Evolutionary conservation across 2,888 invertebrate species (phyloP), one percentile per base, ranked within the genome.

Genomic region (Ephialtes manifestator): DNA sequence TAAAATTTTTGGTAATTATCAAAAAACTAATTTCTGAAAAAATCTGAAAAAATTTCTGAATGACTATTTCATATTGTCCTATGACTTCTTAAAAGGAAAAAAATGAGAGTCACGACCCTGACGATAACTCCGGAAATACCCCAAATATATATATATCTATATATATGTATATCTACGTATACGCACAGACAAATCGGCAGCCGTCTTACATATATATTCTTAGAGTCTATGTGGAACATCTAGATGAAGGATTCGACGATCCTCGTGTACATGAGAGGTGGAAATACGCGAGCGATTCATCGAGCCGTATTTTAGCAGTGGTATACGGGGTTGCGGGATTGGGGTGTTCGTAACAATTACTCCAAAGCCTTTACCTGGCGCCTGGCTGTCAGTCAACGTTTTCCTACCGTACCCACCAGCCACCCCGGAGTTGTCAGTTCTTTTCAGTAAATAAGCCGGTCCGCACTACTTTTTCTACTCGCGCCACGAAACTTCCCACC

Each of bases 341-440:
- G 84, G 86, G 78, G 78, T 82, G 86, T 81, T 86, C 39, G 84
- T 81, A 86, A 86, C 86, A 86, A 86, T 85, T 86, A 86, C 86
- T 82, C 74, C 72, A 77, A 85, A 85, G 76, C 70, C 77, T 81
- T 81, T 65, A 72, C 48, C 79, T 24, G 80, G 82, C 84, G 86
- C 81, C 78, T 82, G 86, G 65, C 86, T 85, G 85, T 86, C 86
- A 86, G 86, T 86, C 86, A 85, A 74, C 85, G 80, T 51, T 76
- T 85, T 74, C 77, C 65, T 35, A 60, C 77, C 72, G 85, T 70
- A 67, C 77, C 85, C 63, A 51, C 76, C 80, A 71, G 63, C 80
- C 80, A 55, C 71, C 81, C 75, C 68, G 60, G 71, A 39, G 65
- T 84, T 72, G 68, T 84, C 84, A 81, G 84, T 86, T 86, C 86